Percentiles rank a stretch among this genome's conserved stretches.
Evolutionary conservation across 2,113 vertebrate species (phyloP).

Genomic region (Toxotes chatareus): DNA sequence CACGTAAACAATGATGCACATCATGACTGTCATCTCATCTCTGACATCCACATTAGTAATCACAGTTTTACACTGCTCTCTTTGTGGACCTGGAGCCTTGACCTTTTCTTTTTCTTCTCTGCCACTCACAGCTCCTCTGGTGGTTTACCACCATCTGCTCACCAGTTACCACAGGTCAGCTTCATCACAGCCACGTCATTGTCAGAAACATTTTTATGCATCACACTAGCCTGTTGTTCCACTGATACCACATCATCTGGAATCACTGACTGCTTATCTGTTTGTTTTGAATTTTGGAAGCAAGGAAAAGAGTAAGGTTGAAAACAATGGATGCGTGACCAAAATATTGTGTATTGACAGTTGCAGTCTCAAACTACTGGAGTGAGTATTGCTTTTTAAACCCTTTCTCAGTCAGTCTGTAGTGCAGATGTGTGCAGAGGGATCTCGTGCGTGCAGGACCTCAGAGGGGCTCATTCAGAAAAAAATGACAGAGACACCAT

Average conservation of each 20-base stretch:
- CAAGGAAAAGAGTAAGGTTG: too few species aligned
- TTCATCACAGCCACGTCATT: neutral
- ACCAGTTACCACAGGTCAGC: constrained; percentile 30
- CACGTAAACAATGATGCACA: neutral
- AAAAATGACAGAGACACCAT: constrained; percentile 23
- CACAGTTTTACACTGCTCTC: constrained; percentile 29
- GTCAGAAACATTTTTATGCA: neutral
- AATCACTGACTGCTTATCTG: too few species aligned
- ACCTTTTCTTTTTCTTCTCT: neutral
- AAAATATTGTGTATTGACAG: too few species aligned
- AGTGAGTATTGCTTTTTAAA: too few species aligned
- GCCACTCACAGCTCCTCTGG: constrained; percentile 13
- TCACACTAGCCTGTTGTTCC: too few species aligned
- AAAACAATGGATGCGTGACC: too few species aligned
- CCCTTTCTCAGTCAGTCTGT: too few species aligned
- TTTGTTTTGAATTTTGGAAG: too few species aligned
- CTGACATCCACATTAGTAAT: constrained; percentile 20
- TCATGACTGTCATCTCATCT: neutral
- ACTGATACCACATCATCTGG: too few species aligned
- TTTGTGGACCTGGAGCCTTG: constrained; percentile 20
- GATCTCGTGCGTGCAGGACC: constrained; percentile 1
- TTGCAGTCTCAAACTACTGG: neutral
- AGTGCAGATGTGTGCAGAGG: neutral
- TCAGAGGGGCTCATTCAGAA: constrained; percentile 11
- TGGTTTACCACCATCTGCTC: constrained; percentile 24